Evolutionary conservation across 2,888 invertebrate genomes (phyloP).

Genomic region (Pinctada fucata): DNA sequence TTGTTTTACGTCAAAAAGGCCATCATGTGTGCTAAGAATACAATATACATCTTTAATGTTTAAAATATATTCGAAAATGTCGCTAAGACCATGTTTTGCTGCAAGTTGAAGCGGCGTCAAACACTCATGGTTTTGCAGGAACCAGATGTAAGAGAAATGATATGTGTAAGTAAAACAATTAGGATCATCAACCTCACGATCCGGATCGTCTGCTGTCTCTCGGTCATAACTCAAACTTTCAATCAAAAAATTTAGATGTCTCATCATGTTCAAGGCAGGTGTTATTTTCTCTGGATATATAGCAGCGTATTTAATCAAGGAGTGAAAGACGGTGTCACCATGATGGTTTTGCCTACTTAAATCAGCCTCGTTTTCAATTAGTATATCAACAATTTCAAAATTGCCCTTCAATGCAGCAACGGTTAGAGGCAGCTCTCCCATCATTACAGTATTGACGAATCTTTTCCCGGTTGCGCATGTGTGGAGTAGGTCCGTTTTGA

Average conservation of each 20-base stretch:
- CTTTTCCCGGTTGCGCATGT: constrained; percentile 46
- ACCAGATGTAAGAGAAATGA: constrained; percentile 56
- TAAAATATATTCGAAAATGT: constrained; percentile 57
- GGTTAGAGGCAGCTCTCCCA: constrained; percentile 57
- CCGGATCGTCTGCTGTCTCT: background rate
- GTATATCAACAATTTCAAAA: constrained; percentile 39
- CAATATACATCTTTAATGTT: constrained; percentile 59
- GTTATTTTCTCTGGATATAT: constrained; percentile 53
- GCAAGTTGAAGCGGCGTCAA: constrained; percentile 60
- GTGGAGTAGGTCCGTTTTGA: constrained; percentile 46
- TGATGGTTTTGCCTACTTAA: constrained; percentile 49
- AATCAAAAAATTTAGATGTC: constrained; percentile 41
- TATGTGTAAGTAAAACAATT: background rate
- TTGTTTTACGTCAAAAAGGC: constrained; percentile 60
- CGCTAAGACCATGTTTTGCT: constrained; percentile 51
- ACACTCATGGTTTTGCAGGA: constrained; percentile 52
- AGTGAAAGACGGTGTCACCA: constrained; percentile 57
- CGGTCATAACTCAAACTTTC: constrained; percentile 30
- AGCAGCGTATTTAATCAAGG: constrained; percentile 53
- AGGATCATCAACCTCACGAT: constrained; percentile 2
- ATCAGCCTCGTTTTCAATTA: constrained; percentile 52
- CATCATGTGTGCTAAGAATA: constrained; percentile 60
- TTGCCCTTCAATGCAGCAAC: constrained; percentile 55
- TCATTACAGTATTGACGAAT: constrained; percentile 58
- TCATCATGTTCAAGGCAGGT: constrained; percentile 41